These are phyloP conservation scores for Ammospiza maritima DNA, from an alignment of 2,797 vertebrate species.

Conservation along the genomic window DNA sequence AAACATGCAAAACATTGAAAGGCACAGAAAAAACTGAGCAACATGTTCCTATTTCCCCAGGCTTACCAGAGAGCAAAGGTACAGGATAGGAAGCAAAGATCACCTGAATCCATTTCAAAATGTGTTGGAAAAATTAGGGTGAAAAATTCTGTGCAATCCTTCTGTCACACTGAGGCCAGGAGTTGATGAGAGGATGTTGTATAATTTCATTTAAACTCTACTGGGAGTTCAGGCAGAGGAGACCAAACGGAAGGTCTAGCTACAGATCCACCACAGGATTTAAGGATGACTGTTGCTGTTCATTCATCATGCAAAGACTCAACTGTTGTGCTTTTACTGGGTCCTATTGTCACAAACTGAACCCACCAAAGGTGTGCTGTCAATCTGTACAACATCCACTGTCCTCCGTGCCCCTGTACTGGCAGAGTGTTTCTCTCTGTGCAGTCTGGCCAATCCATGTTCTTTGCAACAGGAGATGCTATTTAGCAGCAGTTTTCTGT, in stretches of 20 bases:
- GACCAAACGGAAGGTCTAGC: not conserved
- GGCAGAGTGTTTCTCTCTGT: accelerated
- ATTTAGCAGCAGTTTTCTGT: not conserved
- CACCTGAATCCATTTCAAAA: not conserved
- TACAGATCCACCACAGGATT: not conserved
- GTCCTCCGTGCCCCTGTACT: accelerated
- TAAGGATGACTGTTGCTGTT: not conserved
- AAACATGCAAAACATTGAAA: not conserved
- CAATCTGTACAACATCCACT: not conserved
- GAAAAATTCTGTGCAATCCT: not conserved
- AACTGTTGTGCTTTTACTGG: not conserved
- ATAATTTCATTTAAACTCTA: not conserved
- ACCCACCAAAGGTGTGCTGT: not conserved
- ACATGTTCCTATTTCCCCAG: not conserved
- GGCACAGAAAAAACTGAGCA: not conserved
- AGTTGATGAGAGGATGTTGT: not conserved
- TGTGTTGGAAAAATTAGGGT: not conserved
- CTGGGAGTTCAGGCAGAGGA: not conserved
- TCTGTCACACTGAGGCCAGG: not conserved
- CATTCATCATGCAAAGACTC: not conserved
- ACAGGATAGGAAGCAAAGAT: not conserved
- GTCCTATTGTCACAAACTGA: not conserved
- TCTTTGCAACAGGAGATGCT: not conserved
- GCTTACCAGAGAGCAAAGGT: not conserved
- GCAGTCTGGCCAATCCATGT: not conserved